phyloP scores from a whole-genome alignment of 2,797 vertebrate species.

The Epinephelus coioides region DNA sequence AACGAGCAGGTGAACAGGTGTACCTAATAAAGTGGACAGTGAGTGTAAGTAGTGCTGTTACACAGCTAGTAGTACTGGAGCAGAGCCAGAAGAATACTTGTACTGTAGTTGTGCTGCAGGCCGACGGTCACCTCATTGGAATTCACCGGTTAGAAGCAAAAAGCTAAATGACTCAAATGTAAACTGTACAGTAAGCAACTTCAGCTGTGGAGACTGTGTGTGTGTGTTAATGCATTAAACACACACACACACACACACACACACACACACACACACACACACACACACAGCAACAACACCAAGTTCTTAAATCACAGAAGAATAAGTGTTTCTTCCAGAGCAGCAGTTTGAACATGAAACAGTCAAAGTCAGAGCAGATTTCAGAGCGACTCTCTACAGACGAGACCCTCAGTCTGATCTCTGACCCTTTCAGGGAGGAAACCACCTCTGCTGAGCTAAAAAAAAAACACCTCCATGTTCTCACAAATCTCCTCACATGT shows the following conservation, averaged over 20 bases:
- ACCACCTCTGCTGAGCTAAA: neutral
- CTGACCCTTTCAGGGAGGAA: neutral
- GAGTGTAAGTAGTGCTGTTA: no score
- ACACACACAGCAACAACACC: neutral
- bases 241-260: neutral
- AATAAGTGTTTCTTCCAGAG: conserved; percentile 3
- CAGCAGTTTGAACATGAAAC: conserved; percentile 11
- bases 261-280: neutral
- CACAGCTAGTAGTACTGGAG: conserved; percentile 10
- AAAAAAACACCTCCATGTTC: conserved; percentile 20
- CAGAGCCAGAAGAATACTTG: neutral
- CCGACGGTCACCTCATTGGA: conserved; percentile 32
- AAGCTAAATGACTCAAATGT: conserved; percentile 35
- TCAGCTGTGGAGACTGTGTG: conserved; percentile 1
- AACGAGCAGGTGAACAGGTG: no score
- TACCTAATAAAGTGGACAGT: no score
- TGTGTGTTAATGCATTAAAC: conserved; percentile 19
- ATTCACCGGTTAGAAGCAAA: conserved; percentile 44
- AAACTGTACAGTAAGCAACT: conserved; percentile 57
- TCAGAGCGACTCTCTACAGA: neutral
- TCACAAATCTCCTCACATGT: conserved; percentile 39
- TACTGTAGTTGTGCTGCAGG: conserved; percentile 4
- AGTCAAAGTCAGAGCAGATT: conserved; percentile 11
- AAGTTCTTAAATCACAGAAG: neutral
- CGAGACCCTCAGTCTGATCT: neutral